Evolutionary conservation across 92 coral and sea anemone genomes (phyloP), one percentile per base, ranked within the genome.

Genomic region (Epizoanthus ramosus): DNA sequence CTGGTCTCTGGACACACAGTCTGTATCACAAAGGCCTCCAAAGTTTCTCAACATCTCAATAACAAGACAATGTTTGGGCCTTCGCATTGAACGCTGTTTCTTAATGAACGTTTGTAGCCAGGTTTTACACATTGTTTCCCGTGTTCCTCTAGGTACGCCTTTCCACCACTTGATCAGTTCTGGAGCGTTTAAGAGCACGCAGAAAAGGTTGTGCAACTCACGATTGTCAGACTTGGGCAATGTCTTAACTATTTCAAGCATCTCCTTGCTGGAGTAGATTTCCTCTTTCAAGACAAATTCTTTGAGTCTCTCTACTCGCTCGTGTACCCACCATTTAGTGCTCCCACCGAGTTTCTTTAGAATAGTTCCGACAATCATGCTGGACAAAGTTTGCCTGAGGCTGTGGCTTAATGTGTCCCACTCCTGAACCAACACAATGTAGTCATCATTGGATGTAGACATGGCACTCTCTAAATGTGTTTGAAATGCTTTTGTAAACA

Each of bases 221-320:
- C 47, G 70, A 19, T 39, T 39, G 18, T 37, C 58, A 14, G 71
- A 60, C 2, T 52, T 5, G 28, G 33, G 18, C 6, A 77, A 13
- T 10, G 19, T 68, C 21, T 39, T 22, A 6, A 77, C 82, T 60
- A 61, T 63, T 39, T 39, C 13, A 9, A 77, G 19, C 82, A 77
- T 43, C 7, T 77, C 57, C 21, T 41, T 41, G 10, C 45, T 25
- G 45, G 71, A 19, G 9, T 39, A 60, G 15, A 77, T 43, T 59
- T 77, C 82, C 5, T 77, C 82, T 61, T 77, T 77, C 6, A 57
- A 57, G 10, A 60, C 22, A 37, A 77, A 14, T 10, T 39, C 57
- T 12, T 37, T 60, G 9, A 77, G 71, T 21, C 63, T 43, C 59
- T 8, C 58, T 24, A 19, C 9, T 61, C 82, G 54, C 25, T 23